Evolutionary conservation across 1,140 invertebrate genomes (phyloP).

Genomic region (Palaemon carinicauda): DNA sequence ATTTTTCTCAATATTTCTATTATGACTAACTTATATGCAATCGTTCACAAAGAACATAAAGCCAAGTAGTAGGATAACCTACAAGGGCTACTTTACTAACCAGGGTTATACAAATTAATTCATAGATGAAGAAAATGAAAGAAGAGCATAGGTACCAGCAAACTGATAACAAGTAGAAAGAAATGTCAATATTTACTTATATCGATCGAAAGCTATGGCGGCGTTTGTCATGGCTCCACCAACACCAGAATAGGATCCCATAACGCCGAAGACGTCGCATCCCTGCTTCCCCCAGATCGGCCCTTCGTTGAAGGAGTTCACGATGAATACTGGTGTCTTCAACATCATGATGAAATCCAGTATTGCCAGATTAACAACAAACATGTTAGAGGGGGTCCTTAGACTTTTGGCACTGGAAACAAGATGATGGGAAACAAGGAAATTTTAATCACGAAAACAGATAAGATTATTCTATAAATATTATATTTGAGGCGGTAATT

Average conservation of each 20-base stretch:
- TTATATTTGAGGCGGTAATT: too few relatives aligned
- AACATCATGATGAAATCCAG: constrained; percentile 89
- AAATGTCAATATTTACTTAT: constrained; percentile 67
- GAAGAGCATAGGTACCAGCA: too few relatives aligned
- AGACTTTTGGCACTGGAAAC: constrained; percentile 79
- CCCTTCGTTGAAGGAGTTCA: constrained; percentile 80
- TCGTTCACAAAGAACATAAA: too few relatives aligned
- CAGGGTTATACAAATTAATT: too few relatives aligned
- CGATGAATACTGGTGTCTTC: constrained; percentile 86
- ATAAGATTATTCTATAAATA: too few relatives aligned
- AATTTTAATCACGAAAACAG: too few relatives aligned
- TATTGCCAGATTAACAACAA: constrained; percentile 86
- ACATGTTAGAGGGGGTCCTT: constrained; percentile 89
- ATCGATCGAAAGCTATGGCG: constrained; percentile 78
- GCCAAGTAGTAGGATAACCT: too few relatives aligned
- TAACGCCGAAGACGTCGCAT: constrained; percentile 80
- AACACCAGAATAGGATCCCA: constrained; percentile 81
- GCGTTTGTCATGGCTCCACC: constrained; percentile 82
- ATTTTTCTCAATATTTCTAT: too few relatives aligned
- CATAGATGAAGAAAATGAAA: too few relatives aligned
- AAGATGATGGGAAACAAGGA: background rate
- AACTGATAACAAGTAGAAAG: too few relatives aligned
- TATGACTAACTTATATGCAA: too few relatives aligned
- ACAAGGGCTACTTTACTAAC: too few relatives aligned
- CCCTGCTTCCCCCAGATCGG: constrained; percentile 77